Conservation (phyloP, 92 coral and sea anemone species). For the Galaxea fascicularis region DNA sequence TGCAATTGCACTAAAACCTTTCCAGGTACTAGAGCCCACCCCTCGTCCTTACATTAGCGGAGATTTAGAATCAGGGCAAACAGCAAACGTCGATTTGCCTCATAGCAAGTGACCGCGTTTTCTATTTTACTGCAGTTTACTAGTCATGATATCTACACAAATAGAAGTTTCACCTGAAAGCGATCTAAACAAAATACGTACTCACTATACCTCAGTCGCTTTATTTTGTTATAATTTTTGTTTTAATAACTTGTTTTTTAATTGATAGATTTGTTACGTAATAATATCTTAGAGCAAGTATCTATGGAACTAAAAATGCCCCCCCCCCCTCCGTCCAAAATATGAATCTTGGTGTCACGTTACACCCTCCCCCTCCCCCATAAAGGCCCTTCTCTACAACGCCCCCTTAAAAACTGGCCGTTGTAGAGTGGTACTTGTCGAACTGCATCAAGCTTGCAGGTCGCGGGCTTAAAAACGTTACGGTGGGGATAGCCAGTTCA, state of each 20-base stretch:
- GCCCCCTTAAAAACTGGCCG: conserved; percentile 8
- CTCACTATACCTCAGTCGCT: too few species aligned
- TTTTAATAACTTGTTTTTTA: too few species aligned
- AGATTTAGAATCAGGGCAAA: conserved; percentile 22
- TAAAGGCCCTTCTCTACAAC: too few species aligned
- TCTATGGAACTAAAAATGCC: too few species aligned
- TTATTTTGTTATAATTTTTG: too few species aligned
- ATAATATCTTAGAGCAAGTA: too few species aligned
- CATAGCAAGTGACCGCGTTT: background rate
- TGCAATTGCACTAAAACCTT: background rate
- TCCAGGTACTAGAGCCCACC: conserved; percentile 7
- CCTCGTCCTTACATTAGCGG: conserved; percentile 29
- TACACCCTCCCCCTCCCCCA: too few species aligned
- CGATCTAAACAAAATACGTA: too few species aligned
- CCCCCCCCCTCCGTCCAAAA: too few species aligned
- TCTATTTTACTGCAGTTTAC: conserved; percentile 24
- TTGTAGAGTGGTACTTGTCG: conserved; percentile 10
- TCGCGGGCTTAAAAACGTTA: conserved; percentile 9
- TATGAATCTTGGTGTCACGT: too few species aligned
- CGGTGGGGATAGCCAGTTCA: conserved; percentile 4
- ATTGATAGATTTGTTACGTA: too few species aligned
- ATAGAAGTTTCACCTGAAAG: too few species aligned
- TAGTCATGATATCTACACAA: conserved; percentile 19
- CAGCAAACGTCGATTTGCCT: conserved; percentile 34
- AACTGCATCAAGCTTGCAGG: conserved; percentile 8